Base-by-base conservation (phyloP, 2,888 invertebrate species). In the Ypsolopha scabrella region DNA sequence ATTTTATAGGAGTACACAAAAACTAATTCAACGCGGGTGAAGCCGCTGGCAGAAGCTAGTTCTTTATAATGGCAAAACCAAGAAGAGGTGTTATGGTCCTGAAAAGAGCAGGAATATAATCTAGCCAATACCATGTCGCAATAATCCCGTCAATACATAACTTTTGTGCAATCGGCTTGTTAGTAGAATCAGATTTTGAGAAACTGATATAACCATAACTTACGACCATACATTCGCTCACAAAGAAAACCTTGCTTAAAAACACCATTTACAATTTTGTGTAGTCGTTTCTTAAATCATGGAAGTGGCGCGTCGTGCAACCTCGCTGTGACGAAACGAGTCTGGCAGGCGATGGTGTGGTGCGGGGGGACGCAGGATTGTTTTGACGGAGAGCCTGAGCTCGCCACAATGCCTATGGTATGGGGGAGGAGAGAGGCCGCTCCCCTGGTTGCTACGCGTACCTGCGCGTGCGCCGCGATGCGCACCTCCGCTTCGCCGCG, bases 401-500 rank as follows among this genome's bases (percentile, higher is more conserved):
- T n/a, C 47, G 41, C 13, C 14, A 33, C 45, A 44, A 45, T 51
- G 41, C 44, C 38, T n/a, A 39, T 38, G 51, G 46, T 35, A 56
- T 50, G 58, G 61, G 60, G 63, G 50, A 51, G 51, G 66, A 68
- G 70, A 70, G 67, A 62, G 67, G 65, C 53, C 49, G 54, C 53
- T 47, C 54, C 52, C 61, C 61, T 62, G 60, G 59, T 58, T 57
- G 57, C 58, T 58, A 65, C 64, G 63, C 62, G 62, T 56, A 57
- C 55, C 55, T 80, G 80, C 79, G 77, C 75, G 75, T 73, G 77
- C 80, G 81, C 78, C 66, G 74, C 81, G 83, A 81, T 80, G 82
- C 79, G 80, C 80, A 78, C 81, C 81, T 78, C 79, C 80, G 78
- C 78, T 73, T 73, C 69, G 70, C 77, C 75, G 76, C 77, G 73